phyloP scores from a whole-genome alignment of 2,113 vertebrate genomes.

The Charadrius vociferus region DNA sequence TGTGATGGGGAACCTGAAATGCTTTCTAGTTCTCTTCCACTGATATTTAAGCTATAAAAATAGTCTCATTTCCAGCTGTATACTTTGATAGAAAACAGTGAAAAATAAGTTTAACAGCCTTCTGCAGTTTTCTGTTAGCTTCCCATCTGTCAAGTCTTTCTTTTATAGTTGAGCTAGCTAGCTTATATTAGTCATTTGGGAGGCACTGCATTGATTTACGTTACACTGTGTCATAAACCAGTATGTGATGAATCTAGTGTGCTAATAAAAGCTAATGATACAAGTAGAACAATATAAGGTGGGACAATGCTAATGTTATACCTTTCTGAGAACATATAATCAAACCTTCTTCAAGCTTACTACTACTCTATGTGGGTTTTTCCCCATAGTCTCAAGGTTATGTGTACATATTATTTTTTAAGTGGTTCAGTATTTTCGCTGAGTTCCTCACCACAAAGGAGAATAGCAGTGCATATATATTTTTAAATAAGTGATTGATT shows the following conservation, averaged over 20 bases:
- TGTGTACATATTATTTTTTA: not conserved
- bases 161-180: conserved; percentile 42
- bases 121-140: conserved; percentile 22
- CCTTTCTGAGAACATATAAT: conserved; percentile 11
- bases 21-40: not conserved
- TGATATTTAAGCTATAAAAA: not conserved
- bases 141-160: conserved; percentile 56
- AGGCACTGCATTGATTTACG: conserved; percentile 47
- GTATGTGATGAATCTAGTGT: conserved; percentile 17
- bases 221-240: conserved; percentile 29
- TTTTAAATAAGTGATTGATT: not conserved
- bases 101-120: conserved; percentile 38
- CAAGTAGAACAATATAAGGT: conserved; percentile 46
- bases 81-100: not conserved
- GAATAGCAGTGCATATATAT: not conserved
- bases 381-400: not conserved
- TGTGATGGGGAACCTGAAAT: not conserved
- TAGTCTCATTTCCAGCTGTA: not conserved
- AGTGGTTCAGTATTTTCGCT: not conserved
- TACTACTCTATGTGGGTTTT: not conserved
- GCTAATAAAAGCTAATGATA: conserved; percentile 69
- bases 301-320: conserved; percentile 43
- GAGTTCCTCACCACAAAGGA: not conserved
- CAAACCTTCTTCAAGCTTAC: not conserved
- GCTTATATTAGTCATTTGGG: conserved; percentile 56